Percentiles rank a stretch among this genome's conserved stretches.
Evolutionary conservation across 2,888 invertebrate species (phyloP).

Genomic region (Deilephila porcellus): DNA sequence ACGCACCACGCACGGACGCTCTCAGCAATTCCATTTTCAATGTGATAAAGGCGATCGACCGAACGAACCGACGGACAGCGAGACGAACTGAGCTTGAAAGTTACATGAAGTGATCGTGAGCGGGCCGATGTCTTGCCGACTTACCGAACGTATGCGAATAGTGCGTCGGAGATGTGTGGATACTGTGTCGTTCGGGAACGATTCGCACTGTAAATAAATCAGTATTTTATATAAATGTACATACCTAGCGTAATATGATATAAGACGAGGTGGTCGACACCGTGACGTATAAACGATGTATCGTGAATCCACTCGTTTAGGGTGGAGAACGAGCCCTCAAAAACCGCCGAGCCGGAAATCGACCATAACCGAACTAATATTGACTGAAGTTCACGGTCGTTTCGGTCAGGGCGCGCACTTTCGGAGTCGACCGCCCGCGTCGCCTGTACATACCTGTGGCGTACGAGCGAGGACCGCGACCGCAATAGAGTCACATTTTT

Average conservation of each 20-base stretch:
- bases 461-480: neutral
- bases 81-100: too few relatives aligned
- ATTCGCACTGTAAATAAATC: neutral
- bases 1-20: slow-evolving; percentile 26
- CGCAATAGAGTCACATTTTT: neutral
- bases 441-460: neutral
- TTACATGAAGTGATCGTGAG: neutral
- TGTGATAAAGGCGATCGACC: slow-evolving; percentile 5
- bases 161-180: neutral
- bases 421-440: neutral
- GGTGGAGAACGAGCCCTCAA: too few relatives aligned
- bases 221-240: slow-evolving; percentile 17
- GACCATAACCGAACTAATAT: neutral
- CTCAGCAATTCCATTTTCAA: neutral
- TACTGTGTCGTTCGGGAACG: neutral
- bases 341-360: neutral
- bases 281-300: too few relatives aligned
- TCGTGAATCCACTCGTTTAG: too few relatives aligned
- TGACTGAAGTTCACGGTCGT: neutral
- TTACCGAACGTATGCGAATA: neutral
- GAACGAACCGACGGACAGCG: neutral
- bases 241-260: slow-evolving; percentile 2
- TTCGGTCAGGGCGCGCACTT: neutral
- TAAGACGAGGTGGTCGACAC: neutral
- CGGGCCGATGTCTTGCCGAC: slow-evolving; percentile 11